Evolutionary conservation across 2,888 invertebrate genomes (phyloP), one percentile per base, ranked within the genome.

Genomic region (Halictus ligatus): DNA sequence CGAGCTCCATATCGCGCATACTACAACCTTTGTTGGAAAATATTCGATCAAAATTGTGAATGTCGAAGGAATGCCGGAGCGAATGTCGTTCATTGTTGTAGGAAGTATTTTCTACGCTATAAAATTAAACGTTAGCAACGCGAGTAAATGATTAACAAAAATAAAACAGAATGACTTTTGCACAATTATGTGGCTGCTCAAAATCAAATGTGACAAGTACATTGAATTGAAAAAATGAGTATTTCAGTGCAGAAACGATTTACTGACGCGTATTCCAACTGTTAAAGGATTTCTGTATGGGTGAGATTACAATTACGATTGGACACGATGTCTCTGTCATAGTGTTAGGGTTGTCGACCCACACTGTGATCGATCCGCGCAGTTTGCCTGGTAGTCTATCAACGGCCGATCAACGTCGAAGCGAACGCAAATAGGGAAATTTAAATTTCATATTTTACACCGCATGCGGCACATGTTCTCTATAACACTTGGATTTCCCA

Each of bases 321-420:
- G 64, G 7, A 64, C 15, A 29, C 64, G 64, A 29, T 29, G 64
- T 29, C 29, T 29, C 64, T 29, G 29, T 64, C 29, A 15, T 6
- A 7, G 29, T 64, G 64, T 64, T 64, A 64, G 64, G 64, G 64
- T 64, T 64, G 64, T 64, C 64, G 64, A 64, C 64, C 64, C 29
- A 29, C 64, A 64, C 25, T 29, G 64, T 29, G 29, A 64, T 64
- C 64, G 64, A 64, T 64, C 64, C 64, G 64, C 15, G 13, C 60
- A 60, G 60, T 60, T 64, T 64, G 15, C 25, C 15, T 64, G 64
- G 29, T 64, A 64, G 64, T 64, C 64, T 64, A 64, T 64, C 64
- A 64, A 29, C 25, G 64, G 29, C 64, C 29, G 29, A 64, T 64
- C 64, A 64, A 64, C 64, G 64, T 58, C 58, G 58, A 64, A 29